Evolutionary conservation across 2,888 invertebrate species (phyloP).

Genomic region (Orthonevra nobilis): DNA sequence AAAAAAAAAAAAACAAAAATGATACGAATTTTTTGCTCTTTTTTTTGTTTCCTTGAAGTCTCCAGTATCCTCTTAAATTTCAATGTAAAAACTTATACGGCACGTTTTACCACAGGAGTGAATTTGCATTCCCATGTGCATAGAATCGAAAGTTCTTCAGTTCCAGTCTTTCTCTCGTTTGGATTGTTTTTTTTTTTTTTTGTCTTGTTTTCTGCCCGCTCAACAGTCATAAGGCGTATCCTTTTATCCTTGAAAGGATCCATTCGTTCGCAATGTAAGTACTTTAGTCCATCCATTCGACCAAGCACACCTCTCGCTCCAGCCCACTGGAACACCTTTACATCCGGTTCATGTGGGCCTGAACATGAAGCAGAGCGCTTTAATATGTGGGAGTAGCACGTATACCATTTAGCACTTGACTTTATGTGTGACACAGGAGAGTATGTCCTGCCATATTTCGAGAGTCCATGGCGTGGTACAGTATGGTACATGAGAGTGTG

Average conservation of each 20-base stretch:
- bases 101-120: constrained; percentile 48
- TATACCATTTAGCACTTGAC: constrained; percentile 59
- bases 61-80: constrained; percentile 1
- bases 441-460: constrained; percentile 18
- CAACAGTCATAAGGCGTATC: constrained; percentile 67
- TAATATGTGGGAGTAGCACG: constrained; percentile 35
- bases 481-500: constrained; percentile 18
- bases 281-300: constrained; percentile 65
- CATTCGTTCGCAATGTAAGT: constrained; percentile 63
- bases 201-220: constrained; percentile 16
- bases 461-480: neutral
- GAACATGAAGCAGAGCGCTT: constrained; percentile 29
- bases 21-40: constrained; percentile 21
- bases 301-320: too few relatives aligned
- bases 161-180: too few relatives aligned
- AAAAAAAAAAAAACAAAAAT: neutral
- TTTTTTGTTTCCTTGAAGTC: neutral
- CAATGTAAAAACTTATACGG: constrained; percentile 17
- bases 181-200: constrained; percentile 20
- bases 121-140: constrained; percentile 65
- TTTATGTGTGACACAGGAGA: constrained; percentile 60
- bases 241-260: constrained; percentile 70
- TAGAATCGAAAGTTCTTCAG: constrained; percentile 29
- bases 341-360: constrained; percentile 9
- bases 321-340: constrained; percentile 49